Evolutionary conservation across 2,797 vertebrate species (phyloP), one percentile per base, ranked within the genome.

Genomic region (Sciurus vulgaris): DNA sequence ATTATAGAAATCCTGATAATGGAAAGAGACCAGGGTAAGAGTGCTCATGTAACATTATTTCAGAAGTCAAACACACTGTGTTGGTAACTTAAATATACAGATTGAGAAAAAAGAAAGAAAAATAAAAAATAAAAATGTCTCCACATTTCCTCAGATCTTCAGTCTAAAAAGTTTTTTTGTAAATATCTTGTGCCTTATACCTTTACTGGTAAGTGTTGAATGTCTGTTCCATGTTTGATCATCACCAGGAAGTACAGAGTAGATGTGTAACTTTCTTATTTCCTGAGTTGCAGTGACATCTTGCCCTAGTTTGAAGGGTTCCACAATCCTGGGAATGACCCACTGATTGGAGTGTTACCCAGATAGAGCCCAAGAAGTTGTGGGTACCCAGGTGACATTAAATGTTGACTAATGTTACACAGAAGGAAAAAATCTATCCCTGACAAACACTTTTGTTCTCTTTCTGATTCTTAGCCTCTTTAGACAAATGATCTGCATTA

Each of bases 401-500:
- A 51, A 47, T 30, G 7, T 89, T 89, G 83, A 96, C 12, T 88
- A 88, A 92, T 91, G 61, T 51, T 38, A 77, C 12, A 59, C 18
- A 5, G 41, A 85, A 86, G 84, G 35, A 77, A 91, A 38, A 79
- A 91, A 56, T 9, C 67, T 4, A 2, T 88, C 70, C 73, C 70
- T 77, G 24, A 51, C 4, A 22, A 28, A 79, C 22, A 95, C 41
- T 38, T 51, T 81, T 67, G 20, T 83, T 95, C 89, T 28, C 51
- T 86, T 94, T 87, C 77, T 70, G 47, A 63, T 14, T 95, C 63
- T 94, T 20, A 30, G 47, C 5, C 33, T 90, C 41, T 67, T 67
- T 69, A 91, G 74, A 86, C 69, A 95, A 91, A 83, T 89, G 33
- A 69, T 67, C 47, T 72, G 22, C 67, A 89, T 86, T 93, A 76